Evolutionary conservation across 2,888 invertebrate species (phyloP).

Genomic region (Drosophila heteroneura): DNA sequence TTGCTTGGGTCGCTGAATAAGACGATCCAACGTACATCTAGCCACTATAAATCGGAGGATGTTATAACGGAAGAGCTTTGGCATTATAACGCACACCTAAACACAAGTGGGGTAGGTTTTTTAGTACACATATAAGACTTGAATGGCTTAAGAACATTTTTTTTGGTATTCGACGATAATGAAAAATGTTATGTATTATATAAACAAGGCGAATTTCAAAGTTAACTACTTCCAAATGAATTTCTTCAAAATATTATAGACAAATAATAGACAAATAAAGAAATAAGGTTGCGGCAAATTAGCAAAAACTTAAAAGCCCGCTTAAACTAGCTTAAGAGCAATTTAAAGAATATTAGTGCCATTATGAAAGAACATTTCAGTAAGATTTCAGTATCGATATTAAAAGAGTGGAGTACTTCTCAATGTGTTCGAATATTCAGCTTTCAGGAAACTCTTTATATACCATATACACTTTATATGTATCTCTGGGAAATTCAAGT

Average conservation of each 20-base stretch:
- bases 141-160: too few relatives aligned
- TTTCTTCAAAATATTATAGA: not conserved
- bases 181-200: too few relatives aligned
- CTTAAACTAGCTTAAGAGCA: not conserved
- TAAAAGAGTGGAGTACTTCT: conserved; percentile 18
- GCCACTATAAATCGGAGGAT: too few relatives aligned
- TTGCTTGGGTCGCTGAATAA: too few relatives aligned
- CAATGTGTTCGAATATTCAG: conserved; percentile 49
- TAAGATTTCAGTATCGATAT: not conserved
- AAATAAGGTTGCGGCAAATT: too few relatives aligned
- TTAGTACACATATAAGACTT: too few relatives aligned
- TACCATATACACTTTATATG: not conserved
- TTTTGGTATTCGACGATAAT: too few relatives aligned
- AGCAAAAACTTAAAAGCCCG: too few relatives aligned
- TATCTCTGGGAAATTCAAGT: not conserved
- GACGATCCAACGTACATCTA: too few relatives aligned
- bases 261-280: not conserved
- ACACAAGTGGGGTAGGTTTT: too few relatives aligned
- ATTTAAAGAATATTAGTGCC: not conserved
- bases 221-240: not conserved
- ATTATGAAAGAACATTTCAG: not conserved
- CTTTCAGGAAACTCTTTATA: conserved; percentile 50
- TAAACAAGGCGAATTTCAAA: not conserved
- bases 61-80: too few relatives aligned
- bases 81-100: too few relatives aligned